Percentiles rank a stretch among this genome's conserved stretches.
Conservation (phyloP, 2,888 invertebrate genomes). For the Arenicola marina region DNA sequence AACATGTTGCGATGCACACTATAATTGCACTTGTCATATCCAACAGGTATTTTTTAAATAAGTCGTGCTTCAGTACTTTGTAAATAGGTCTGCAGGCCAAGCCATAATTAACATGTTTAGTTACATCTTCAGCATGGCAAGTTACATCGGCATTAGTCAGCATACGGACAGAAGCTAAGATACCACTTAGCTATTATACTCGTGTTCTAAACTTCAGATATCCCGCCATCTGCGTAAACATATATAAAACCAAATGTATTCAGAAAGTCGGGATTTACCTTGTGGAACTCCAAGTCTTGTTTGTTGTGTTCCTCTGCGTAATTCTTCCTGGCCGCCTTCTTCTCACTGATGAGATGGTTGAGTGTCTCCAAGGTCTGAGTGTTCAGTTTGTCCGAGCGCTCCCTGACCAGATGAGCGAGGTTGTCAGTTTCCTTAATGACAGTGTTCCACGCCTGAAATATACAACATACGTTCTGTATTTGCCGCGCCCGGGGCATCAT, state of each 20-base stretch:
- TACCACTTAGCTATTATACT: background rate
- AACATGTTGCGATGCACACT: no score
- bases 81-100: background rate
- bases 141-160: background rate
- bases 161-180: background rate
- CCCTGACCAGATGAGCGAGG: slow-evolving; percentile 78
- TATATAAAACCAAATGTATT: no score
- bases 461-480: no score
- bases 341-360: slow-evolving; percentile 79
- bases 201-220: no score
- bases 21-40: no score
- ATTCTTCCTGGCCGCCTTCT: slow-evolving; percentile 81
- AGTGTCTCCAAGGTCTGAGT: slow-evolving; percentile 81
- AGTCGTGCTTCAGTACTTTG: no score
- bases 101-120: background rate
- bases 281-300: slow-evolving; percentile 66
- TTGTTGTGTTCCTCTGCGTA: slow-evolving; percentile 89
- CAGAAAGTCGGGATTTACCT: slow-evolving; percentile 17
- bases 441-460: slow-evolving; percentile 73
- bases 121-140: background rate
- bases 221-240: no score
- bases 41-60: no score
- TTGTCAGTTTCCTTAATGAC: slow-evolving; percentile 89
- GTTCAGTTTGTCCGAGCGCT: slow-evolving; percentile 85
- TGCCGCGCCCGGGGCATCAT: no score